Percentiles rank a stretch among this genome's conserved stretches.
These are phyloP conservation scores for Diglossa cyanea DNA, from an alignment of 2,797 vertebrate species.

Conservation along the genomic window DNA sequence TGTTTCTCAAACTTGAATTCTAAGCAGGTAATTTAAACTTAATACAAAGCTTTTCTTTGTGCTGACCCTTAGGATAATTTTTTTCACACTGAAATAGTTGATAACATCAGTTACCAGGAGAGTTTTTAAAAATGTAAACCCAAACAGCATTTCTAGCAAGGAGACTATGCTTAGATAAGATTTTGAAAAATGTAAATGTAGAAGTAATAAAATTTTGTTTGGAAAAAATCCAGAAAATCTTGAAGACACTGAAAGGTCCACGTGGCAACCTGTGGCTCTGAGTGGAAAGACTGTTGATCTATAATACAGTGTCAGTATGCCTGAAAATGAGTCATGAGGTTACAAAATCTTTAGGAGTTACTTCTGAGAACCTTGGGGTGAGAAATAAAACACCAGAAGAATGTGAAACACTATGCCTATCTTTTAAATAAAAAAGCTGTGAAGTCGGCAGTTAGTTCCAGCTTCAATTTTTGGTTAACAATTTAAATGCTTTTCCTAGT, in stretches of 20 bases:
- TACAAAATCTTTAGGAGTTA: background rate
- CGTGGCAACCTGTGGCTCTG: rapidly evolving
- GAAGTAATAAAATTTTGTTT: background rate
- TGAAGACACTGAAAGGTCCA: background rate
- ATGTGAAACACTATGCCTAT: rapidly evolving
- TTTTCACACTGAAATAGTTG: background rate
- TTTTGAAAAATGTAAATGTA: background rate
- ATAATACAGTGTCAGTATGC: background rate
- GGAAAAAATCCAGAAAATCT: background rate
- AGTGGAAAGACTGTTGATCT: background rate
- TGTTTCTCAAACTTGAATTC: background rate
- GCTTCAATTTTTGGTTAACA: background rate
- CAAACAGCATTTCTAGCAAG: background rate
- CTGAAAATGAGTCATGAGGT: background rate
- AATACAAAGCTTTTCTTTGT: background rate
- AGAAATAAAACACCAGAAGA: background rate
- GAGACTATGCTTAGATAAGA: background rate
- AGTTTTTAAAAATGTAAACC: background rate
- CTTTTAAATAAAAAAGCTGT: background rate
- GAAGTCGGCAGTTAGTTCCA: background rate
- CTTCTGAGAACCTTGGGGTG: background rate
- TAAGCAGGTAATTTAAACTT: background rate
- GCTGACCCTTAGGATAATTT: background rate
- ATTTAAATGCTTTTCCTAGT: background rate
- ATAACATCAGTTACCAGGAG: background rate